phyloP scores from a whole-genome alignment of 2,113 vertebrate genomes.

The Dicaeum eximium region DNA sequence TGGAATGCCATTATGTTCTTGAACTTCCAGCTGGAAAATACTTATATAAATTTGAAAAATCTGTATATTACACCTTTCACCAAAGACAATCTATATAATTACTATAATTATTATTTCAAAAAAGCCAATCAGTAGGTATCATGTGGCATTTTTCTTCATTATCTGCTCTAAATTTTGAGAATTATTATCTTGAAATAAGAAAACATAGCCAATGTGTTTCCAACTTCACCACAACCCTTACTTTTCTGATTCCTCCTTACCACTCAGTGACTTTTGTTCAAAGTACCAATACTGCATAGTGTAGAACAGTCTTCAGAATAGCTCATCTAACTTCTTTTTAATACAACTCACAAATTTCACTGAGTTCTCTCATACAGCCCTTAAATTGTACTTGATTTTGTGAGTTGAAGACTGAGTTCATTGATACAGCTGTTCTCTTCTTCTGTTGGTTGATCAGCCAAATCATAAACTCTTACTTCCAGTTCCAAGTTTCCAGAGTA shows the following conservation, averaged over 20 bases:
- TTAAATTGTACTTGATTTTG: background rate
- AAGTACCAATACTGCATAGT: background rate
- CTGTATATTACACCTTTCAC: background rate
- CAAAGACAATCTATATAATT: background rate
- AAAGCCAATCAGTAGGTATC: background rate
- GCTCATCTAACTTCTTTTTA: background rate
- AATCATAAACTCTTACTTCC: background rate
- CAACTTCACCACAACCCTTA: background rate
- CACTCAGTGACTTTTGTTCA: background rate
- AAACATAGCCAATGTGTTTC: background rate
- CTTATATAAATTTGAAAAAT: background rate
- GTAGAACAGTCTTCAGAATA: background rate
- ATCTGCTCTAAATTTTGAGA: background rate
- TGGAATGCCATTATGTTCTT: background rate
- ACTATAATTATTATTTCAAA: background rate
- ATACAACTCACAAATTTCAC: background rate
- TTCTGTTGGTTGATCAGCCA: background rate
- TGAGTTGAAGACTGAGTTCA: background rate
- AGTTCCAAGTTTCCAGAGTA: background rate
- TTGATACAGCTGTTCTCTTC: background rate
- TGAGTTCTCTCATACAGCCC: rapidly evolving
- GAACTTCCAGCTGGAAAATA: background rate
- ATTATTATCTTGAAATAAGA: background rate
- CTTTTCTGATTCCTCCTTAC: background rate
- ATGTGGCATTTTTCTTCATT: background rate